phyloP scores from a whole-genome alignment of 2,888 invertebrate species.

The Nephrotoma guestfalica region DNA sequence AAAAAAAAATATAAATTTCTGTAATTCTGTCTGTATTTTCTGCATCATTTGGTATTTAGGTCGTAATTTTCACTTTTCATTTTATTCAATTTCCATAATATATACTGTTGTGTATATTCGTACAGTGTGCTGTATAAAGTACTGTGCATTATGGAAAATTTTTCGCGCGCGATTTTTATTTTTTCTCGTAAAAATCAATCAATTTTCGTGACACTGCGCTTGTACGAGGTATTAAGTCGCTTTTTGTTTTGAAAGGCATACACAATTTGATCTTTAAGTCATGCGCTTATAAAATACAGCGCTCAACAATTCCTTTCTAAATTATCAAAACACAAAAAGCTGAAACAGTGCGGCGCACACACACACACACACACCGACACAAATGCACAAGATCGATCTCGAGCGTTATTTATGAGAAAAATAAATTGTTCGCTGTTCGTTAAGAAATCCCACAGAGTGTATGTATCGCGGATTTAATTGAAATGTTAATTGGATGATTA shows the following conservation, averaged over 20 bases:
- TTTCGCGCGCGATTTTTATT: neutral
- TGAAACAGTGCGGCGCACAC: neutral
- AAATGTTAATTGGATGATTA: neutral
- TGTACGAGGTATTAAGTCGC: neutral
- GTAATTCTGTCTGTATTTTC: neutral
- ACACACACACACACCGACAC: too few species aligned
- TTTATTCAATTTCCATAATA: neutral
- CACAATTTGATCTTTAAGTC: neutral
- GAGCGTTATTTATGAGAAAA: neutral
- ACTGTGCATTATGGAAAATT: neutral
- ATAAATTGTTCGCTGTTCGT: neutral
- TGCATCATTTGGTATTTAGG: constrained; percentile 3
- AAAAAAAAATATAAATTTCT: neutral
- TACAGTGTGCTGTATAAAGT: neutral
- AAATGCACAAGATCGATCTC: neutral
- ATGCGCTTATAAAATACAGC: neutral
- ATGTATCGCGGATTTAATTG: neutral
- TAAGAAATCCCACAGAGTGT: neutral
- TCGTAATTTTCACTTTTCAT: constrained; percentile 4
- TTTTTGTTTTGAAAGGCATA: neutral
- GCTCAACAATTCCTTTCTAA: neutral
- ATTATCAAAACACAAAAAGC: neutral
- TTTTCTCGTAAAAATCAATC: neutral
- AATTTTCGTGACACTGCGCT: neutral
- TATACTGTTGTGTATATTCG: neutral